phyloP scores from a whole-genome alignment of 2,888 invertebrate species.

The Sinopyrophorus schimmeli region DNA sequence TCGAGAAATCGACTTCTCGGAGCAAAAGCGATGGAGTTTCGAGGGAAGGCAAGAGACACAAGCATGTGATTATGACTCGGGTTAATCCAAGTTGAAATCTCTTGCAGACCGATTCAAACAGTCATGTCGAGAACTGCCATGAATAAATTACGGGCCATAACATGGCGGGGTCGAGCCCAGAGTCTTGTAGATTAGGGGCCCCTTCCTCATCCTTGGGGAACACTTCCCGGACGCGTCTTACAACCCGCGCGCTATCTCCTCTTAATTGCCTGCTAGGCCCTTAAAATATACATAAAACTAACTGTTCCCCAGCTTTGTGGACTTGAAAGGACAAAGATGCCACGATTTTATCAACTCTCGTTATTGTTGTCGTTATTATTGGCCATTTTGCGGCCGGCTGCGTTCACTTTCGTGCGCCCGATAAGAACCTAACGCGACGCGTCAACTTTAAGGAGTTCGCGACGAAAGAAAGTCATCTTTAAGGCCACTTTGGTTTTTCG shows the following conservation, averaged over 20 bases:
- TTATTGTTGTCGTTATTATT: slow-evolving; percentile 40
- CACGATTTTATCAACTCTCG: slow-evolving; percentile 39
- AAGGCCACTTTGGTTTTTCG: too few species aligned
- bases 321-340: slow-evolving; percentile 42
- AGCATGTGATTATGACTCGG: slow-evolving; percentile 51
- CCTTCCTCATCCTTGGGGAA: slow-evolving; percentile 49
- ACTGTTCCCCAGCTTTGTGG: slow-evolving; percentile 46
- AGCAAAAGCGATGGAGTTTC: slow-evolving; percentile 27
- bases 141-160: slow-evolving; percentile 53
- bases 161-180: slow-evolving; percentile 45
- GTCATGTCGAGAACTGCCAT: slow-evolving; percentile 53
- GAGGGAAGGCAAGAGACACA: slow-evolving; percentile 33
- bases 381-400: slow-evolving; percentile 35
- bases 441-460: slow-evolving; percentile 25
- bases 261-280: slow-evolving; percentile 43
- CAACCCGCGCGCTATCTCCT: slow-evolving; percentile 42
- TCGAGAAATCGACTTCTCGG: slow-evolving; percentile 33
- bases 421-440: slow-evolving; percentile 21
- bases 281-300: slow-evolving; percentile 49
- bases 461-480: too few species aligned
- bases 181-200: slow-evolving; percentile 50
- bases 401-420: slow-evolving; percentile 18
- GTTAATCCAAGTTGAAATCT: slow-evolving; percentile 54
- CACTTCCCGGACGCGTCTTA: slow-evolving; percentile 53
- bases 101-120: slow-evolving; percentile 52